phyloP scores from a whole-genome alignment of 2,888 invertebrate species.

The Diaprepes abbreviatus region DNA sequence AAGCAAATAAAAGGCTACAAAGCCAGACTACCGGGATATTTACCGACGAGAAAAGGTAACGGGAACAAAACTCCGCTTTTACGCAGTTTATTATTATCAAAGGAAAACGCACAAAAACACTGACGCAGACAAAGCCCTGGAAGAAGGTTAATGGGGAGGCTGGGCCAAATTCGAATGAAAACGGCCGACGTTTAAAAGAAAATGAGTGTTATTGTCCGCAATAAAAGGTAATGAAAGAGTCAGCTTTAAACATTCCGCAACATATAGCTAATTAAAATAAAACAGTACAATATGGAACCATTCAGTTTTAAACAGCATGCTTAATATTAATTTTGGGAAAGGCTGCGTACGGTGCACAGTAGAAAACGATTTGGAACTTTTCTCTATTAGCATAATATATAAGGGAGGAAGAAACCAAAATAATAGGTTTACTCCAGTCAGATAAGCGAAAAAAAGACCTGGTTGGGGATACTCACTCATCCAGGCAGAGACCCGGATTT shows the following conservation, averaged over 20 bases:
- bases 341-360: no score
- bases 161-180: conserved; percentile 5
- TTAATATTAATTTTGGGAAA: no score
- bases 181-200: conserved; percentile 11
- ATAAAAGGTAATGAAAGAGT: conserved; percentile 20
- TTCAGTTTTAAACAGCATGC: no score
- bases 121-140: background rate
- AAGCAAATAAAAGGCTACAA: conserved; percentile 17
- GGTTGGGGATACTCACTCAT: no score
- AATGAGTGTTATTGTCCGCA: conserved; percentile 8
- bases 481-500: no score
- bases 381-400: no score
- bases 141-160: conserved; percentile 9
- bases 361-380: no score
- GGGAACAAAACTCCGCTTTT: conserved; percentile 8
- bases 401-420: no score
- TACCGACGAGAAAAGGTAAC: conserved; percentile 14
- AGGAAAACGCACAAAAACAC: conserved; percentile 23
- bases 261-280: conserved; percentile 10
- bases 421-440: no score
- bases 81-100: conserved; percentile 20
- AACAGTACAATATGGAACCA: background rate
- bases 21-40: conserved; percentile 1
- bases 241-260: background rate
- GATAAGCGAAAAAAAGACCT: no score